Evolutionary conservation across 2,113 vertebrate genomes (phyloP).

Genomic region (Accipiter cooperii): DNA sequence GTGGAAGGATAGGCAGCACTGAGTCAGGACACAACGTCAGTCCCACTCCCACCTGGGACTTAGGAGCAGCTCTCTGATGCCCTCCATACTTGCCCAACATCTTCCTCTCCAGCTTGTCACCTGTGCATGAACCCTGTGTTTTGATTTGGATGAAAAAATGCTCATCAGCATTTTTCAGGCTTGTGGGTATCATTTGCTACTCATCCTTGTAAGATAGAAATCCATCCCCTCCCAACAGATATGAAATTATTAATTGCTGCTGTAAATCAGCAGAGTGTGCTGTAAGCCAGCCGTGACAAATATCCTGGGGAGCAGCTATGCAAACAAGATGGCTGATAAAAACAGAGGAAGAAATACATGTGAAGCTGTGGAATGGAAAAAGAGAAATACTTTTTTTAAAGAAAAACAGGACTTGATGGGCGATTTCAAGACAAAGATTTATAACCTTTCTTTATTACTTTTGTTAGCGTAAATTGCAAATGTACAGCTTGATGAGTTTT

Average conservation of each 20-base stretch:
- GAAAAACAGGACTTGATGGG: background rate
- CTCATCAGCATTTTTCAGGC: conserved; percentile 26
- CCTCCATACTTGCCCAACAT: background rate
- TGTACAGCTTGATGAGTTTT: background rate
- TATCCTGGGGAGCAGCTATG: background rate
- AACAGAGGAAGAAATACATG: background rate
- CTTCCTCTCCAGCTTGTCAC: conserved; percentile 1
- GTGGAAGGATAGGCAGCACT: background rate
- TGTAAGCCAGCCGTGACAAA: conserved; percentile 17
- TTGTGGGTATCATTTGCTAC: conserved; percentile 16
- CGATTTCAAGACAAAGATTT: background rate
- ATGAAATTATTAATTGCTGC: background rate
- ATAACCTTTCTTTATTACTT: background rate
- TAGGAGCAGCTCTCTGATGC: background rate
- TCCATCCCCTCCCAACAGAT: conserved; percentile 8
- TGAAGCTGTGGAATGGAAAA: background rate
- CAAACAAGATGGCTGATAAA: conserved; percentile 36
- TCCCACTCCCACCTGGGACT: background rate
- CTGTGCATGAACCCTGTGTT: background rate
- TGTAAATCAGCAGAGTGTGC: conserved; percentile 50
- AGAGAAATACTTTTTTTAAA: background rate
- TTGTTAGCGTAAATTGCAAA: background rate
- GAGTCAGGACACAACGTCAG: background rate
- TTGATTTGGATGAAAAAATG: background rate
- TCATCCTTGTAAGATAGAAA: background rate